These are phyloP conservation scores for Sabellastarte sp. DNA, from an alignment of 2,888 invertebrate genomes.

Conservation along the genomic window DNA sequence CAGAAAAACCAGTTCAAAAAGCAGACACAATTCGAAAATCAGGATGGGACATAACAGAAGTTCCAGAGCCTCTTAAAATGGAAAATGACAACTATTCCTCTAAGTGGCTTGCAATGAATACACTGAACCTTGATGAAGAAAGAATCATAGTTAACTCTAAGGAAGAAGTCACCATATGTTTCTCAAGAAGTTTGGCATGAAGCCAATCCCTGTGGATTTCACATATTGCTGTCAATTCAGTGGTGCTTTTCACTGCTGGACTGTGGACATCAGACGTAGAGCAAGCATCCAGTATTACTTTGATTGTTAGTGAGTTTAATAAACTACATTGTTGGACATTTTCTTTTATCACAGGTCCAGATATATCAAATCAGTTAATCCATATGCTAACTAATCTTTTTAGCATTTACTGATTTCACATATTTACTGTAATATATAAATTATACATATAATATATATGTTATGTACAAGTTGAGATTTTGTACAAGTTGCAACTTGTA, in stretches of 20 bases:
- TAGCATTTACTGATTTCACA: too few species aligned
- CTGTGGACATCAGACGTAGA: slow-evolving; percentile 16
- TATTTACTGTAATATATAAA: too few species aligned
- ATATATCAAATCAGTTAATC: too few species aligned
- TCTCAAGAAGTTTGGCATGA: slow-evolving; percentile 11
- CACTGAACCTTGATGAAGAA: slow-evolving; percentile 18
- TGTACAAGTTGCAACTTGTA: too few species aligned
- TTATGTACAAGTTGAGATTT: too few species aligned
- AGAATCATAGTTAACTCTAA: slow-evolving; percentile 14
- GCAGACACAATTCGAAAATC: slow-evolving; percentile 4
- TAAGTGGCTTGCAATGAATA: slow-evolving; percentile 22
- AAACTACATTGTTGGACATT: too few species aligned
- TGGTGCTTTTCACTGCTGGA: slow-evolving; percentile 30
- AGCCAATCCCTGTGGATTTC: slow-evolving; percentile 15
- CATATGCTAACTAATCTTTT: too few species aligned
- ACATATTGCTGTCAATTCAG: slow-evolving; percentile 13
- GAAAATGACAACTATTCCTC: slow-evolving; percentile 10
- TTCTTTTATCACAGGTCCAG: too few species aligned
- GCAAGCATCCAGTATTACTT: slow-evolving; percentile 14
- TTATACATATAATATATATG: too few species aligned
- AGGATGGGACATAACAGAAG: slow-evolving; percentile 9
- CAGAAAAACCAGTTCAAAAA: slow-evolving; percentile 3
- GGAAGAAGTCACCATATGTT: slow-evolving; percentile 10
- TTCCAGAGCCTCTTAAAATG: slow-evolving; percentile 2
- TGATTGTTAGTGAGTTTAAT: too few species aligned